phyloP scores from a whole-genome alignment of 1,140 invertebrate species.

The Pogonus chalceus region DNA sequence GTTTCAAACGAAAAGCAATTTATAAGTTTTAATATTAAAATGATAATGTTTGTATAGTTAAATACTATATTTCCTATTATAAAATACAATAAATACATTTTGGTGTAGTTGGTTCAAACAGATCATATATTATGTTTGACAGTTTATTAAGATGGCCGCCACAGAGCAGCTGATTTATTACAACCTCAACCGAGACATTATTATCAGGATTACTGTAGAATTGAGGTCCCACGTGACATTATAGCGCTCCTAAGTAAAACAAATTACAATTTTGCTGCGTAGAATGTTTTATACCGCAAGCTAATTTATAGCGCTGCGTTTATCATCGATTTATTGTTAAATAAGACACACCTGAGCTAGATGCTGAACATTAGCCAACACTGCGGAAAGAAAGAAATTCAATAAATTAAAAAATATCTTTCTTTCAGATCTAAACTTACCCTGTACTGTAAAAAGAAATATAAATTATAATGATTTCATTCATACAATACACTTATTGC shows the following conservation, averaged over 20 bases:
- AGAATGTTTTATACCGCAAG: neutral
- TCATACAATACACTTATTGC: no score
- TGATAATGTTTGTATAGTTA: conserved; percentile 15
- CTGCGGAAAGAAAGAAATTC: neutral
- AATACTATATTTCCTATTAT: no score
- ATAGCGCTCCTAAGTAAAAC: conserved; percentile 11
- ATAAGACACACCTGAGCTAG: neutral
- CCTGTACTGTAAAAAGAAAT: no score
- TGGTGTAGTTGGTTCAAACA: neutral
- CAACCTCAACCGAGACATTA: conserved; percentile 11
- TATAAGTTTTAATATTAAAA: conserved; percentile 32
- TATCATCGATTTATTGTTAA: conserved; percentile 6
- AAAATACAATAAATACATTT: neutral
- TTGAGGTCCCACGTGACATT: conserved; percentile 7
- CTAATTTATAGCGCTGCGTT: neutral
- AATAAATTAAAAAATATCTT: no score
- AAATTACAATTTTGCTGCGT: conserved; percentile 7
- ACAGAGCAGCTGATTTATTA: conserved; percentile 11
- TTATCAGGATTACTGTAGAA: conserved; percentile 10
- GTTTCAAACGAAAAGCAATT: conserved; percentile 8
- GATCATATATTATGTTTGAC: conserved; percentile 5
- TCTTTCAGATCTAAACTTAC: no score
- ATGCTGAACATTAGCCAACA: no score
- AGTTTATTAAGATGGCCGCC: conserved; percentile 1
- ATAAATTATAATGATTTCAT: no score